These are phyloP conservation scores for Cistogaster globosa DNA, from an alignment of 2,888 invertebrate species.

Conservation along the genomic window DNA sequence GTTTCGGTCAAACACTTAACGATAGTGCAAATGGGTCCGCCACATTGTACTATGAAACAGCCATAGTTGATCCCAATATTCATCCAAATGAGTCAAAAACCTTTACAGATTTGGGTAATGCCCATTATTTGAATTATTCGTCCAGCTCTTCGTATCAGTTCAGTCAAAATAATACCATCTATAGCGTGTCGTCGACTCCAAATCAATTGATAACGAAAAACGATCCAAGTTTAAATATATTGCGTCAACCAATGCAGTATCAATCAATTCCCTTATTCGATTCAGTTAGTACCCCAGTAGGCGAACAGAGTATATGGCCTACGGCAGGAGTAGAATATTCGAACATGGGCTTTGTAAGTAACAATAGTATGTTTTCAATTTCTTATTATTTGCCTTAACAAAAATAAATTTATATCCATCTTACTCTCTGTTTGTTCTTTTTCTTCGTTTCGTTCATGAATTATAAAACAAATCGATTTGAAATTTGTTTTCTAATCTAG, in stretches of 20 bases:
- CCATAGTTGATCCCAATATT: conserved; percentile 77
- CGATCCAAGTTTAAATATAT: conserved; percentile 80
- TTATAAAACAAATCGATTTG: conserved; percentile 29
- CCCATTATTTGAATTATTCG: conserved; percentile 77
- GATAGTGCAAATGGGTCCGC: conserved; percentile 76
- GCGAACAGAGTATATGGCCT: conserved; percentile 77
- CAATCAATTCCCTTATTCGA: conserved; percentile 78
- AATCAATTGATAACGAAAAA: conserved; percentile 79
- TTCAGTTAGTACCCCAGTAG: conserved; percentile 73
- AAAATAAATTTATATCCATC: conserved; percentile 24
- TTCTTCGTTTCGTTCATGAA: neutral
- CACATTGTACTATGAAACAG: conserved; percentile 77
- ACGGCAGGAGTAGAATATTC: conserved; percentile 77
- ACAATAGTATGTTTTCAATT: neutral
- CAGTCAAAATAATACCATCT: conserved; percentile 77
- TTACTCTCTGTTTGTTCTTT: neutral
- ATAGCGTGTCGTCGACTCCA: conserved; percentile 77
- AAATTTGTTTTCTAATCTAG: conserved; percentile 72
- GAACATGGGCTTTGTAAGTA: conserved; percentile 79
- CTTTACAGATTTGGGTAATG: conserved; percentile 81
- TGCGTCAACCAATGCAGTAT: conserved; percentile 79
- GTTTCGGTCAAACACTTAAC: conserved; percentile 70
- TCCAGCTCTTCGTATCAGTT: conserved; percentile 77
- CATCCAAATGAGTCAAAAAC: conserved; percentile 80
- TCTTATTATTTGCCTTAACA: neutral